phyloP scores from a whole-genome alignment of 2,797 vertebrate species.

The Myotis findleyi region DNA sequence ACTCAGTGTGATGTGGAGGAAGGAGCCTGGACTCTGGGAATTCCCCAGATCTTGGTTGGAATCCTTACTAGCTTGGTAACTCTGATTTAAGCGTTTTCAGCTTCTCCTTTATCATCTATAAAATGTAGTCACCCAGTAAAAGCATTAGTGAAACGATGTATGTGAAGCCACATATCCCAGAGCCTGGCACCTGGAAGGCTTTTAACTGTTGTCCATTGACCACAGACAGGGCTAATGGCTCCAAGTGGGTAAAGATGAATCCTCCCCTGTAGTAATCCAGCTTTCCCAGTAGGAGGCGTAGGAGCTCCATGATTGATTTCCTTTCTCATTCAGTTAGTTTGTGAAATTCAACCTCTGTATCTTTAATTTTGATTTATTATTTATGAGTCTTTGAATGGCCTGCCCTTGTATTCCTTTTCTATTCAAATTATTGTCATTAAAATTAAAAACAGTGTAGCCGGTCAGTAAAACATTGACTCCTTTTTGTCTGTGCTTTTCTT shows the following conservation, averaged over 20 bases:
- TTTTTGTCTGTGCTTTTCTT: background rate
- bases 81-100: conserved; percentile 48
- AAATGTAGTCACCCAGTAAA: background rate
- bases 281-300: conserved; percentile 66
- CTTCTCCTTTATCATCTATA: conserved; percentile 25
- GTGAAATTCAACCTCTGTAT: background rate
- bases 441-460: background rate
- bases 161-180: background rate
- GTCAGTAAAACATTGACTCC: background rate
- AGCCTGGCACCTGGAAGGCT: background rate
- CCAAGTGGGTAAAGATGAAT: background rate
- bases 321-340: background rate
- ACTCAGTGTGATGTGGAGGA: background rate
- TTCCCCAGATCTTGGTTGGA: conserved; percentile 21
- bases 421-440: conserved; percentile 17
- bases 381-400: background rate
- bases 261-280: background rate
- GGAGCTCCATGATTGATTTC: conserved; percentile 56
- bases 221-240: background rate
- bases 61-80: conserved; percentile 16
- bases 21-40: background rate
- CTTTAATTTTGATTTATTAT: conserved; percentile 44
- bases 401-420: conserved; percentile 9
- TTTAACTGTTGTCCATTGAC: background rate
- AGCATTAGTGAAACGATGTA: background rate